phyloP scores from a whole-genome alignment of 1,140 invertebrate species.

The Manduca sexta region DNA sequence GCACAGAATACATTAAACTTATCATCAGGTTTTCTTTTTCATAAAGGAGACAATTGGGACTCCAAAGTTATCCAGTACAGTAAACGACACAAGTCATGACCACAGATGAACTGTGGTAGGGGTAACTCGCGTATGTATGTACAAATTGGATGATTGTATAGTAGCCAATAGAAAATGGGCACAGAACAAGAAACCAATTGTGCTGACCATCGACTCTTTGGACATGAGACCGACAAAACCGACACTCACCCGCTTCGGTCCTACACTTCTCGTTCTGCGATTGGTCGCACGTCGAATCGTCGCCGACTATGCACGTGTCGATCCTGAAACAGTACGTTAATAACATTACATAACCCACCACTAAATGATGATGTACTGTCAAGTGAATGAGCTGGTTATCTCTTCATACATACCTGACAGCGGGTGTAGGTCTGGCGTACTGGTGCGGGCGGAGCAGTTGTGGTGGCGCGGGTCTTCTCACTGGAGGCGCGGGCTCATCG shows the following conservation, averaged over 20 bases:
- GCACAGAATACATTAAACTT: neutral
- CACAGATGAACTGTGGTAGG: too few relatives aligned
- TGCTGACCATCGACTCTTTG: constrained; percentile 2
- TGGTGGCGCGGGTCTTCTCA: constrained; percentile 10
- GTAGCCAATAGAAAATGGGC: too few relatives aligned
- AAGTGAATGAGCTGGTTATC: too few relatives aligned
- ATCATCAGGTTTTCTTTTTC: too few relatives aligned
- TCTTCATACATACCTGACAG: constrained; percentile 63
- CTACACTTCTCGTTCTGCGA: constrained; percentile 90
- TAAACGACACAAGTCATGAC: too few relatives aligned
- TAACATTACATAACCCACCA: neutral
- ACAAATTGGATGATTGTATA: too few relatives aligned
- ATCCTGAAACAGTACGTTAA: constrained; percentile 74
- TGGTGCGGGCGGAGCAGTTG: constrained; percentile 12
- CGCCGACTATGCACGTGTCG: constrained; percentile 95
- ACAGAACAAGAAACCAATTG: too few relatives aligned
- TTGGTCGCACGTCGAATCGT: constrained; percentile 92
- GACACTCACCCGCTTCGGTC: constrained; percentile 81
- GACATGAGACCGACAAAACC: neutral
- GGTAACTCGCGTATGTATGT: too few relatives aligned
- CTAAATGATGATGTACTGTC: too few relatives aligned
- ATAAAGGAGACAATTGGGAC: too few relatives aligned
- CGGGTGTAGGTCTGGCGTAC: constrained; percentile 49
- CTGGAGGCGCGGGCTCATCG: constrained; percentile 38
- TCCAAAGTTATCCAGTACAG: too few relatives aligned